Evolutionary conservation across 2,888 invertebrate species (phyloP).

Genomic region (Patella caerulea): DNA sequence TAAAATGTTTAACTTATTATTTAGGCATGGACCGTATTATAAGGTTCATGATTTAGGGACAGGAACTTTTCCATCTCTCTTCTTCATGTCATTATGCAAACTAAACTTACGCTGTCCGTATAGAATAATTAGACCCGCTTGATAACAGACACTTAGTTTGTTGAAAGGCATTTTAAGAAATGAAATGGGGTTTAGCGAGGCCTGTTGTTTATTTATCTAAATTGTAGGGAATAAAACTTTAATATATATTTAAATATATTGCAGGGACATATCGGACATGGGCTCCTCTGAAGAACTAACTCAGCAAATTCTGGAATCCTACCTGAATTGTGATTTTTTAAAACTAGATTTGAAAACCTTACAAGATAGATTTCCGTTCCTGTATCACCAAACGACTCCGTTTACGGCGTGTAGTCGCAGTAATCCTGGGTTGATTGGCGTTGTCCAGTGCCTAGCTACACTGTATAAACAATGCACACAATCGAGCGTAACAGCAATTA

Average conservation of each 20-base stretch:
- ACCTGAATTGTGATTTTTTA: background rate
- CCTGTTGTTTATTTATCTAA: too few species aligned
- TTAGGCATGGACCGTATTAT: too few species aligned
- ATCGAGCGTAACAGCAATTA: constrained; percentile 23
- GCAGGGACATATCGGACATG: background rate
- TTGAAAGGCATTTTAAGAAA: too few species aligned
- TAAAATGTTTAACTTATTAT: background rate
- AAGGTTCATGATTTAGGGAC: too few species aligned
- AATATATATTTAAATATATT: background rate
- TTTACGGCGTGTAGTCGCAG: background rate
- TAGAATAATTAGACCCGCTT: too few species aligned
- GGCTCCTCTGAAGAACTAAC: background rate
- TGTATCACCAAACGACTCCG: background rate
- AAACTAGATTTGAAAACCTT: background rate
- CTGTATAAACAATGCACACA: constrained; percentile 20
- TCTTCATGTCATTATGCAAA: too few species aligned
- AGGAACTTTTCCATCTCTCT: too few species aligned
- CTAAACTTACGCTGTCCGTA: too few species aligned
- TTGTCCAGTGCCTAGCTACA: constrained; percentile 15
- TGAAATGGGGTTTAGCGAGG: too few species aligned
- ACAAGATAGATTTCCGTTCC: background rate
- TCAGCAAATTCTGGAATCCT: background rate
- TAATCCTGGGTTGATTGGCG: background rate
- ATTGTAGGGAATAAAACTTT: too few species aligned
- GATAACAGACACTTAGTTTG: too few species aligned